Evolutionary conservation across 2,888 invertebrate species (phyloP).

Genomic region (Sarcophaga subvicina): DNA sequence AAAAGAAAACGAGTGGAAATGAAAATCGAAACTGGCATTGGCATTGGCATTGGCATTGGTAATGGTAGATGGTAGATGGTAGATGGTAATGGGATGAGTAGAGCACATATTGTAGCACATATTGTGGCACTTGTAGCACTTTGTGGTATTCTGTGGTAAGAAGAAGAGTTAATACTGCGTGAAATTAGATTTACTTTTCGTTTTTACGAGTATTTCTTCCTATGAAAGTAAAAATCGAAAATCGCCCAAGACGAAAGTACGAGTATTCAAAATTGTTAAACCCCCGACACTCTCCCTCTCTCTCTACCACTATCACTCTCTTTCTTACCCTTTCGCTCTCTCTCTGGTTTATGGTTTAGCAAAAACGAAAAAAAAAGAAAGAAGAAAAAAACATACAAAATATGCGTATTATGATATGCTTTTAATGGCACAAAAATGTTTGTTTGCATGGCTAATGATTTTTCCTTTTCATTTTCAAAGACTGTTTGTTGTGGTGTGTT

Average conservation of each 20-base stretch:
- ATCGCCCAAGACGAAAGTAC: conserved; percentile 69
- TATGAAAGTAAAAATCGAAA: conserved; percentile 67
- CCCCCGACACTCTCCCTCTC: not conserved
- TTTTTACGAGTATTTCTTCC: conserved; percentile 38
- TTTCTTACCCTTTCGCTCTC: conserved; percentile 1
- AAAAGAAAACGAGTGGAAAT: too few relatives aligned
- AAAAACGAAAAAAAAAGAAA: too few relatives aligned
- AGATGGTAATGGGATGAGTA: too few relatives aligned
- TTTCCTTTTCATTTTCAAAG: conserved; percentile 45
- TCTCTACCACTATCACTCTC: not conserved
- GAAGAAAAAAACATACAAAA: conserved; percentile 33
- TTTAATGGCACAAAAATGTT: conserved; percentile 24
- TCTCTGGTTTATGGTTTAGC: too few relatives aligned
- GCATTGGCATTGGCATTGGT: conserved; percentile 19
- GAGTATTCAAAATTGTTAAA: not conserved
- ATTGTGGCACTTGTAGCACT: too few relatives aligned
- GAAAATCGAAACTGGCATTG: not conserved
- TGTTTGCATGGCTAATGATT: conserved; percentile 54
- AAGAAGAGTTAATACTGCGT: conserved; percentile 80
- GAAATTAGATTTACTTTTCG: conserved; percentile 80
- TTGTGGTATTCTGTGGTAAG: not conserved
- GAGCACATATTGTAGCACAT: too few relatives aligned
- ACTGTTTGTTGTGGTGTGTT: not conserved
- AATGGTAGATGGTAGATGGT: too few relatives aligned
- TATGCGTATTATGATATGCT: conserved; percentile 36